Evolutionary conservation across 2,113 vertebrate genomes (phyloP).

Genomic region (Cottus gobio): DNA sequence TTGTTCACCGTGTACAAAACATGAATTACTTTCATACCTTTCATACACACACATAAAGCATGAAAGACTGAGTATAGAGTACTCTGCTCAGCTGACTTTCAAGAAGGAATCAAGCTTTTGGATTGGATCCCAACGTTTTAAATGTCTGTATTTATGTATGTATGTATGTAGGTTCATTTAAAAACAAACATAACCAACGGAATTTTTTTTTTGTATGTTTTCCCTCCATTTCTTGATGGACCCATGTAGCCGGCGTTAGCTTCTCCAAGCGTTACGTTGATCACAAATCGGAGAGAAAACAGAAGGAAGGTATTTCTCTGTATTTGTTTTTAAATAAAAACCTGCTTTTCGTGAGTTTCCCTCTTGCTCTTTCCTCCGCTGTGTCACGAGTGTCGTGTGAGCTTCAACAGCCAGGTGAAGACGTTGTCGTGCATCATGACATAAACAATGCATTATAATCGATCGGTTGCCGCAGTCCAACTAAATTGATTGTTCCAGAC

Average conservation of each 20-base stretch:
- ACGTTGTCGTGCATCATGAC: background rate
- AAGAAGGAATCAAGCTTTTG: too few species aligned
- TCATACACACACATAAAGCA: background rate
- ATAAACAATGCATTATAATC: background rate
- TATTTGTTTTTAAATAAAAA: background rate
- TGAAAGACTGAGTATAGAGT: too few species aligned
- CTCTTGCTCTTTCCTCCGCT: too few species aligned
- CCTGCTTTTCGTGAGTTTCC: too few species aligned
- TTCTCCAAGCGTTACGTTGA: background rate
- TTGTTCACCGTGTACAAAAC: too few species aligned
- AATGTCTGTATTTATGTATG: too few species aligned
- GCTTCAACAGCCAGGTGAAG: background rate
- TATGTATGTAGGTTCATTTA: too few species aligned
- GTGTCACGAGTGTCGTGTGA: too few species aligned
- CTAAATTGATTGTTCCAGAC: constrained; percentile 5
- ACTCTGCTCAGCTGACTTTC: too few species aligned
- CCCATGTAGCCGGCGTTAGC: too few species aligned
- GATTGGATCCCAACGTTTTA: too few species aligned
- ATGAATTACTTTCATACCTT: background rate
- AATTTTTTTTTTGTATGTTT: background rate
- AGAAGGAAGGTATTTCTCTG: background rate
- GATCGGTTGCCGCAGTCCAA: background rate
- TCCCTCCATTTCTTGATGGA: background rate
- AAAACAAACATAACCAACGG: background rate
- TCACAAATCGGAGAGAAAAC: background rate